These are phyloP conservation scores for Pissodes strobi DNA, from an alignment of 1,140 invertebrate genomes.

Conservation along the genomic window DNA sequence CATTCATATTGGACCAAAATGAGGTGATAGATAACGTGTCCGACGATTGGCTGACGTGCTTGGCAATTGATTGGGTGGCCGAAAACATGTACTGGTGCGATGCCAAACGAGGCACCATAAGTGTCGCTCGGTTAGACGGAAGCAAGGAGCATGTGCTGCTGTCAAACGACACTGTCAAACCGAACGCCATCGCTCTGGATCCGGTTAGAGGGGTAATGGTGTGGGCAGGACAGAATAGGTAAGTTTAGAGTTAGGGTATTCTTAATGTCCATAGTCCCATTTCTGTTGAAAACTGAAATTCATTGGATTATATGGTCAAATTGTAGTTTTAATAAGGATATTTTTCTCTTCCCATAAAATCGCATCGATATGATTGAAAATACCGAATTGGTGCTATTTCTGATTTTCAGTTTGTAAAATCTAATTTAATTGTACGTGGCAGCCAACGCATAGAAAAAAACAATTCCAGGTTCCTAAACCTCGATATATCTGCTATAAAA, in stretches of 20 bases:
- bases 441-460: too few relatives aligned
- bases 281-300: too few relatives aligned
- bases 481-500: too few relatives aligned
- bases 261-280: neutral
- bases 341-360: too few relatives aligned
- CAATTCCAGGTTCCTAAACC: too few relatives aligned
- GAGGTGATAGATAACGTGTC: slow-evolving; percentile 61
- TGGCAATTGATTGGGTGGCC: slow-evolving; percentile 86
- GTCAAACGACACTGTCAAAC: slow-evolving; percentile 71
- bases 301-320: too few relatives aligned
- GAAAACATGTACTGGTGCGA: slow-evolving; percentile 92
- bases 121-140: slow-evolving; percentile 82
- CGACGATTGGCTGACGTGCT: slow-evolving; percentile 71
- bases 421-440: too few relatives aligned
- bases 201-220: slow-evolving; percentile 67
- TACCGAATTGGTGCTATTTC: too few relatives aligned
- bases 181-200: slow-evolving; percentile 68
- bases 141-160: slow-evolving; percentile 76
- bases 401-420: too few relatives aligned
- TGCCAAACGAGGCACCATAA: slow-evolving; percentile 81
- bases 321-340: too few relatives aligned
- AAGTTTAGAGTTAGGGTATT: neutral
- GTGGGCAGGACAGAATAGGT: slow-evolving; percentile 59
- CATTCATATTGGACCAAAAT: slow-evolving; percentile 57
- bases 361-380: too few relatives aligned